Conservation (phyloP, 37 sponge, comb jelly and placozoan species). For the Oscarella lobularis region DNA sequence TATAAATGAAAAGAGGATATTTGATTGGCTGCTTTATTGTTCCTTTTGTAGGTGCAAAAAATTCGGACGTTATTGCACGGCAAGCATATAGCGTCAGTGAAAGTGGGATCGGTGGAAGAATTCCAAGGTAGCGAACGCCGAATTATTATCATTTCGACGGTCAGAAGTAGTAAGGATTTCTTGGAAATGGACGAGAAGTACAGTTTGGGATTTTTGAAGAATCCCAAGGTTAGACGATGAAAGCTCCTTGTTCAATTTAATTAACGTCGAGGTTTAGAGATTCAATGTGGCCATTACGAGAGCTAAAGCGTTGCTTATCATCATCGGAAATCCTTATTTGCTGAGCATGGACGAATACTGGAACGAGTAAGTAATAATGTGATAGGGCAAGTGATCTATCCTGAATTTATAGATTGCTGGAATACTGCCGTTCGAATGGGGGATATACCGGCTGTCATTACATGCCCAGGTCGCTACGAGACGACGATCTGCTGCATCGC, state of each 20-base stretch:
- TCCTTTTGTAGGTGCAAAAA: constrained; percentile 22
- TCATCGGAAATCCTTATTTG: constrained; percentile 58
- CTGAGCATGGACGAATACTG: constrained; percentile 4
- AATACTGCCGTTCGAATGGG: background rate
- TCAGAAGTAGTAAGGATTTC: constrained; percentile 7
- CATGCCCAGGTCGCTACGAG: too few relatives aligned
- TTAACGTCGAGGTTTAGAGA: constrained; percentile 16
- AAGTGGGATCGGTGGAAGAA: constrained; percentile 70
- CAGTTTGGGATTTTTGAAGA: background rate
- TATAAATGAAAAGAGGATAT: background rate
- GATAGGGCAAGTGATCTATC: background rate
- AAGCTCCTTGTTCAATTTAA: background rate
- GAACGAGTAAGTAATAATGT: background rate
- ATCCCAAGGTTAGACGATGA: background rate
- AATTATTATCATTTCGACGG: constrained; percentile 61
- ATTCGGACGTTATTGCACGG: constrained; percentile 22
- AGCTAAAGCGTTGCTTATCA: constrained; percentile 51
- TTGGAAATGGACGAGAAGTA: background rate
- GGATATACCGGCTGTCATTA: background rate
- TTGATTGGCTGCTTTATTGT: too few relatives aligned
- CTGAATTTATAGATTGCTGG: background rate
- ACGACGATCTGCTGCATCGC: too few relatives aligned
- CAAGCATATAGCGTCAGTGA: constrained; percentile 9
- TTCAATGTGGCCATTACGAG: constrained; percentile 80
- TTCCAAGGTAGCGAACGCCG: constrained; percentile 68